Evolutionary conservation across 2,113 vertebrate genomes (phyloP), one percentile per base, ranked within the genome.

Genomic region (Neopipo cinnamomea): DNA sequence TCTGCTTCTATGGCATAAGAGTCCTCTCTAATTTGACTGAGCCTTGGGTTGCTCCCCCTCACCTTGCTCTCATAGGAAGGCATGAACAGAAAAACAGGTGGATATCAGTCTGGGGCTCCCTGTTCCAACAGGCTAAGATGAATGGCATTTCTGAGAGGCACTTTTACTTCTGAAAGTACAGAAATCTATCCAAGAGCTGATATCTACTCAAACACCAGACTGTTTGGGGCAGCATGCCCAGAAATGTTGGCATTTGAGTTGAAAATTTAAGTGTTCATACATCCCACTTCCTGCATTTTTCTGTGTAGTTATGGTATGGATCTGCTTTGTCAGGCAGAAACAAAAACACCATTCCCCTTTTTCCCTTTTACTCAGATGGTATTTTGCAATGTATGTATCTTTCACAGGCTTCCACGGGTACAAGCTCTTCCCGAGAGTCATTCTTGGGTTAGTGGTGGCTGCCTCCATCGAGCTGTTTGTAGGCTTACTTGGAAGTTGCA

Each of bases 401-500:
- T 97, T 98, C 89, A 98, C 97, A 88, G 98, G 98, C 96, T 97
- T 98, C 53, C 97, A 97, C 2, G 95, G 97, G 44, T 96, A 94
- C 53, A 97, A 97, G 93, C 96, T 98, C 93, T 97, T 98, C 88
- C 94, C 97, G 89, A 98, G 91, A 73, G 97, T 96, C 3, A 95
- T 98, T 85, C 98, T 98, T 94, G 98, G 97, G 72, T 90, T 99
- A 94, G 97, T 98, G 49, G 97, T 98, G 56, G 97, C 98, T 35
- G 98, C 97, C 77, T 99, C 98, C 46, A 95, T 98, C 61, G 96
- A 98, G 76, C 88, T 98, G 25, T 97, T 98, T 33, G 98, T 97
- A n/a, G 97, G 98, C 65, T 95, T 98, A 94, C 98, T 98, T 95
- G 98, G 98, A 93, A 98, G 98, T 83, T 98, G 97, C 98, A 97